Conservation (phyloP, 2,797 vertebrate genomes). For the Ctenosaura bakeri region DNA sequence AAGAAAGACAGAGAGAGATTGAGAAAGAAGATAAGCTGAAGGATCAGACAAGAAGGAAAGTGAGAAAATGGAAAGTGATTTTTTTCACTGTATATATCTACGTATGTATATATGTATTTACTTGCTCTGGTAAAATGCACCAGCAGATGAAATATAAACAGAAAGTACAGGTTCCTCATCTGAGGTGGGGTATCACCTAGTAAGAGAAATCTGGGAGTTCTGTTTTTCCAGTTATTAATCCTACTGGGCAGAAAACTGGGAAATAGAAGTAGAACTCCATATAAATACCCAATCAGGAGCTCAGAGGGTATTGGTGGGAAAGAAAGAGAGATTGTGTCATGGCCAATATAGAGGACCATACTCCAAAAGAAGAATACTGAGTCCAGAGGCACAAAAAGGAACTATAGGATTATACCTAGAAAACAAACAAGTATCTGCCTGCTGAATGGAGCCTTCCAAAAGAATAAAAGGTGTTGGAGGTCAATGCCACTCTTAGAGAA, state of each 20-base stretch:
- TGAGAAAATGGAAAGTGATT: background rate
- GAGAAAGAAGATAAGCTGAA: background rate
- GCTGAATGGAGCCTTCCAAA: background rate
- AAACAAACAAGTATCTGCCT: background rate
- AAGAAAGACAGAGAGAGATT: background rate
- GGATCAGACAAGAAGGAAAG: background rate
- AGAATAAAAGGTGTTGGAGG: background rate
- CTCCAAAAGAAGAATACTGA: no score
- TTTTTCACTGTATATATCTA: no score
- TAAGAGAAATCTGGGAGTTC: background rate
- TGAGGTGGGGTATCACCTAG: background rate
- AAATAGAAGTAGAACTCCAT: background rate
- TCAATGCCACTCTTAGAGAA: background rate
- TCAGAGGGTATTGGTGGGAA: background rate
- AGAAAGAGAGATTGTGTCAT: background rate
- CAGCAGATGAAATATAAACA: background rate
- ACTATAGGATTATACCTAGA: background rate
- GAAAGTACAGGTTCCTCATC: background rate
- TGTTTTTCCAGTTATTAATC: conserved; percentile 1
- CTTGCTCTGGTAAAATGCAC: background rate
- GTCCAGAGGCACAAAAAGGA: no score
- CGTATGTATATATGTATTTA: no score
- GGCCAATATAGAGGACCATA: no score
- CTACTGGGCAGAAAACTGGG: background rate
- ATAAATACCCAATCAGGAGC: background rate